A percentile compares a stretch with the other conserved stretches of the same genome.
Evolutionary conservation across 2,888 invertebrate species (phyloP).

Genomic region (Caenorhabditis becei): DNA sequence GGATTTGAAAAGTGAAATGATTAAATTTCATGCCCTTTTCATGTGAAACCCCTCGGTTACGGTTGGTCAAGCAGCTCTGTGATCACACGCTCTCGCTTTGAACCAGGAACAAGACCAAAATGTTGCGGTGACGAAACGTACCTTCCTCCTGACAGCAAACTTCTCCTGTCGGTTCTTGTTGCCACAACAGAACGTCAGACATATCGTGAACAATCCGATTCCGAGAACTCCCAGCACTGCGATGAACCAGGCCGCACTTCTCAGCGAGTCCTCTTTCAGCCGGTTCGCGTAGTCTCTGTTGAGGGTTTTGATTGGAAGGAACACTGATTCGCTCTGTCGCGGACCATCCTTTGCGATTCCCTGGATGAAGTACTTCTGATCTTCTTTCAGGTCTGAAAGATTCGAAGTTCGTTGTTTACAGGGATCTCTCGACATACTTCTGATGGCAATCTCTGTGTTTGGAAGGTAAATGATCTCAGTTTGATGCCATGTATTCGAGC

Average conservation of each 20-base stretch:
- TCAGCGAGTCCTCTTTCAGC: conserved; percentile 76
- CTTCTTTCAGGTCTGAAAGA: conserved; percentile 83
- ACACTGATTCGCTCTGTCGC: conserved; percentile 83
- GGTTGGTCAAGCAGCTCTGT: background rate
- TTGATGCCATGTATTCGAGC: conserved; percentile 86
- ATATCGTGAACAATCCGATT: conserved; percentile 80
- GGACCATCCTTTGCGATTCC: conserved; percentile 92
- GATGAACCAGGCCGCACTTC: conserved; percentile 83
- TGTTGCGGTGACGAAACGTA: too few species aligned
- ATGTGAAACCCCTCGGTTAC: background rate
- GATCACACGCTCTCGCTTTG: conserved; percentile 4
- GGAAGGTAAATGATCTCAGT: conserved; percentile 85
- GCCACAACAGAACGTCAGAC: conserved; percentile 79
- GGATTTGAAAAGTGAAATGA: conserved; percentile 10
- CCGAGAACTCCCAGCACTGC: conserved; percentile 82
- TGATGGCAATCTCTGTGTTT: conserved; percentile 87
- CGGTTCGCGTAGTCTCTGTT: conserved; percentile 66
- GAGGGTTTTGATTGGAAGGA: conserved; percentile 62
- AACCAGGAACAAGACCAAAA: too few species aligned
- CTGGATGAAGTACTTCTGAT: conserved; percentile 90
- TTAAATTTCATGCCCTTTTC: conserved; percentile 7
- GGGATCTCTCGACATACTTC: conserved; percentile 32
- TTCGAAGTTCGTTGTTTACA: background rate
- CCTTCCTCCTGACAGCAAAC: conserved; percentile 72
- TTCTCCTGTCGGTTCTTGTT: conserved; percentile 66